Evolutionary conservation across 2,797 vertebrate species (phyloP).

Genomic region (Clarias platycephalus): DNA sequence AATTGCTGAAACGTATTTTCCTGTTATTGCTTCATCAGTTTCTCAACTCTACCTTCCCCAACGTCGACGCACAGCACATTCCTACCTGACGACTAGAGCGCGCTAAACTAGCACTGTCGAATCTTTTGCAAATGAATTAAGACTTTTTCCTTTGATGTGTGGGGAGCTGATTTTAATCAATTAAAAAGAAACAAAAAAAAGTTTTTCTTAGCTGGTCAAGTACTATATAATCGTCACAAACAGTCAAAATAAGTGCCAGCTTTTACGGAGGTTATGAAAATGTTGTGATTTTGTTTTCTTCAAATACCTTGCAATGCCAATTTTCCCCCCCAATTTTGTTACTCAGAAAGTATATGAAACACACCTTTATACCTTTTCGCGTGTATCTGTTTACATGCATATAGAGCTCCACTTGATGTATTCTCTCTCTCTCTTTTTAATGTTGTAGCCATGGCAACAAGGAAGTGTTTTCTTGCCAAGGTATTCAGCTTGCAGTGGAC

Average conservation of each 20-base stretch:
- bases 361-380: too few species aligned
- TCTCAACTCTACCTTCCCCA: neutral
- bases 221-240: neutral
- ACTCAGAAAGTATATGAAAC: neutral
- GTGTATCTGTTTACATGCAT: neutral
- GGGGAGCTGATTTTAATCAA: neutral
- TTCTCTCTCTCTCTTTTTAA: neutral
- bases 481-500: conserved; percentile 87
- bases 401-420: too few species aligned
- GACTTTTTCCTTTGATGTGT: neutral
- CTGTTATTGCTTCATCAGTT: conserved; percentile 2
- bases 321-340: neutral
- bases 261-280: neutral
- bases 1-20: conserved; percentile 10
- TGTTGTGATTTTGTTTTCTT: neutral
- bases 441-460: conserved; percentile 86
- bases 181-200: too few species aligned
- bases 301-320: too few species aligned
- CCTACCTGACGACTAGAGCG: neutral
- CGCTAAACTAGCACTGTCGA: too few species aligned
- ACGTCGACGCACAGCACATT: neutral
- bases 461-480: conserved; percentile 89
- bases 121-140: neutral
- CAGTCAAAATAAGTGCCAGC: neutral
- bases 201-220: neutral